These are phyloP conservation scores for Dorcus parallelipipedus DNA, from an alignment of 2,888 invertebrate genomes.

Conservation along the genomic window DNA sequence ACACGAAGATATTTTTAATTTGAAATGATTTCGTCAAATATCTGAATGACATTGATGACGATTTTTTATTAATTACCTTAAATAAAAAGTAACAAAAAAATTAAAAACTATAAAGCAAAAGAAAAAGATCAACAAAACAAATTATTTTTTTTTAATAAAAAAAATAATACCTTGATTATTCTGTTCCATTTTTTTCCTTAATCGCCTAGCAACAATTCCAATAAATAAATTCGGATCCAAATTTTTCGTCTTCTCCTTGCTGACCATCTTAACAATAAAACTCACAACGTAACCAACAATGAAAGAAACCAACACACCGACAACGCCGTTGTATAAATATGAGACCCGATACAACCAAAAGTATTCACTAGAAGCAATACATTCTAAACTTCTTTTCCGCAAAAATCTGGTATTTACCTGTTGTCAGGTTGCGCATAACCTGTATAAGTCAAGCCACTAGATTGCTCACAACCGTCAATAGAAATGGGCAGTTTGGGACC, in stretches of 20 bases:
- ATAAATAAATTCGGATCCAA: conserved; percentile 59
- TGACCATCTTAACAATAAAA: conserved; percentile 42
- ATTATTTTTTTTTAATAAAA: not conserved
- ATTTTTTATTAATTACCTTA: too few species aligned
- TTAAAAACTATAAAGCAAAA: too few species aligned
- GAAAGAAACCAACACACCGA: conserved; percentile 54
- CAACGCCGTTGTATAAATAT: conserved; percentile 67
- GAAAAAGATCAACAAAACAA: too few species aligned
- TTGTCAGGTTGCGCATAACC: not conserved
- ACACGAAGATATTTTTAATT: too few species aligned
- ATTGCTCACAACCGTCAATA: conserved; percentile 55
- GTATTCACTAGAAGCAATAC: conserved; percentile 43
- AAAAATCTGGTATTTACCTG: not conserved
- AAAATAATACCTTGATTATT: not conserved
- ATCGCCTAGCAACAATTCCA: conserved; percentile 52
- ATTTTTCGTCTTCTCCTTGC: conserved; percentile 31
- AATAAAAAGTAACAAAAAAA: too few species aligned
- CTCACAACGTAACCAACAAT: conserved; percentile 55
- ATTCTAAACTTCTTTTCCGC: conserved; percentile 1
- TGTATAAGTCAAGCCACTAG: not conserved
- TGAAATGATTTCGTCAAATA: too few species aligned
- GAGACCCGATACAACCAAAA: conserved; percentile 70
- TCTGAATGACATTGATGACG: too few species aligned
- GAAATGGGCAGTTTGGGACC: conserved; percentile 56
- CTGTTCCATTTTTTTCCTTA: conserved; percentile 35